Evolutionary conservation across 2,797 vertebrate genomes (phyloP), one percentile per base, ranked within the genome.

Genomic region (Lycodopsis pacificus): DNA sequence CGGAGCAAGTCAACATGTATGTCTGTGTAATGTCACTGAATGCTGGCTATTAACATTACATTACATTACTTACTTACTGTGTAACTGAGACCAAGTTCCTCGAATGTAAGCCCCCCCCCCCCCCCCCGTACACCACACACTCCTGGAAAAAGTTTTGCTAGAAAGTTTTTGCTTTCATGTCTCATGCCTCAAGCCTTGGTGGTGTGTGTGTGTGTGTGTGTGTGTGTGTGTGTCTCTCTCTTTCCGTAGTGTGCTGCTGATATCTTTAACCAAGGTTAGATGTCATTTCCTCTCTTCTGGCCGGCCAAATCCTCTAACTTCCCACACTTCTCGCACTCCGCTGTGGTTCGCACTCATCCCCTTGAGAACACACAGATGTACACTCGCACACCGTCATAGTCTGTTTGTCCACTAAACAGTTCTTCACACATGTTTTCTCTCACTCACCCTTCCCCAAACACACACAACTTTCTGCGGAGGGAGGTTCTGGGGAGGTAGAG

Each of bases 241-340:
- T 46, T 14, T 36, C 32, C 22, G 71, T 32, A 12, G 59, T 51
- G 46, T 0, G 34, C 42, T 56, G 42, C 49, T 66, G 49, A 46
- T 72, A 69, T 74, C 80, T 85, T 72, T 81, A 65, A 80, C 82
- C 53, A 57, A 13, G 83, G 82, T 74, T 72, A 66, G 61, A 86
- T 80, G 83, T 85, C 76, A 88, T 75, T 89, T 90, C 89, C 84
- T 88, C 68, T 25, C 69, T 59, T 51, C 20, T 40, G 40, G 25
- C 9, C 1, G 1, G 34, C 40, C 61, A 81, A 80, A 79, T 73
- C 76, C 72, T 76, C 76, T 59, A 69, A 86, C 69, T 65, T 79
- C 76, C 79, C 77, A 79, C 79, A 56, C 72, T 74, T 58, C 64
- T 62, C 76, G 49, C 72, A 71, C 65, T 71, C 22, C 6, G 0